These are phyloP conservation scores for Drosophila kanekoi DNA, from an alignment of 2,888 invertebrate genomes.

Conservation along the genomic window DNA sequence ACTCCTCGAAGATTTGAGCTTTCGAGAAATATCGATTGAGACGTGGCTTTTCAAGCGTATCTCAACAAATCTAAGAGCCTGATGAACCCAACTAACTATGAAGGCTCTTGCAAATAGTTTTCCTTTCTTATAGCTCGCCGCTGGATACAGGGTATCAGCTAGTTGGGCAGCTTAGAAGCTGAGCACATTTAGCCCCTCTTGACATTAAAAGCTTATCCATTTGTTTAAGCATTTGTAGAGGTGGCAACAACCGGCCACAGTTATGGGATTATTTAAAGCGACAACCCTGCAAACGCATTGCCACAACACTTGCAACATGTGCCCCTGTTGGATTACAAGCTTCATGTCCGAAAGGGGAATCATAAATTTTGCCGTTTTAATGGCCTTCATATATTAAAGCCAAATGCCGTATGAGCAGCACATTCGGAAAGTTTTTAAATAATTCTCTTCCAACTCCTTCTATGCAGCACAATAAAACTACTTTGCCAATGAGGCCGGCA, in stretches of 20 bases:
- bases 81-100: too few relatives aligned
- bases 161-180: too few relatives aligned
- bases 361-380: slow-evolving; percentile 15
- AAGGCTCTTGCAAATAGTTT: too few relatives aligned
- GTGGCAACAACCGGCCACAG: not conserved
- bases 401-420: slow-evolving; percentile 11
- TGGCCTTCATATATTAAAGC: slow-evolving; percentile 10
- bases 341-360: not conserved
- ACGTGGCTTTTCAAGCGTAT: too few relatives aligned
- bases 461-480: slow-evolving; percentile 2
- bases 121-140: too few relatives aligned
- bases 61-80: too few relatives aligned
- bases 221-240: slow-evolving; percentile 8
- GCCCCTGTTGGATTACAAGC: not conserved
- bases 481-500: slow-evolving; percentile 1
- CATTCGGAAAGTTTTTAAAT: slow-evolving; percentile 12
- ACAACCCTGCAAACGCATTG: not conserved
- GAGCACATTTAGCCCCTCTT: not conserved
- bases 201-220: not conserved
- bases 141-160: too few relatives aligned
- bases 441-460: not conserved
- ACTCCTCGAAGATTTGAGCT: too few relatives aligned
- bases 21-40: too few relatives aligned
- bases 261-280: not conserved
- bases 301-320: not conserved